These are phyloP conservation scores for Caranx ignobilis DNA, from an alignment of 2,113 vertebrate genomes.

Conservation along the genomic window DNA sequence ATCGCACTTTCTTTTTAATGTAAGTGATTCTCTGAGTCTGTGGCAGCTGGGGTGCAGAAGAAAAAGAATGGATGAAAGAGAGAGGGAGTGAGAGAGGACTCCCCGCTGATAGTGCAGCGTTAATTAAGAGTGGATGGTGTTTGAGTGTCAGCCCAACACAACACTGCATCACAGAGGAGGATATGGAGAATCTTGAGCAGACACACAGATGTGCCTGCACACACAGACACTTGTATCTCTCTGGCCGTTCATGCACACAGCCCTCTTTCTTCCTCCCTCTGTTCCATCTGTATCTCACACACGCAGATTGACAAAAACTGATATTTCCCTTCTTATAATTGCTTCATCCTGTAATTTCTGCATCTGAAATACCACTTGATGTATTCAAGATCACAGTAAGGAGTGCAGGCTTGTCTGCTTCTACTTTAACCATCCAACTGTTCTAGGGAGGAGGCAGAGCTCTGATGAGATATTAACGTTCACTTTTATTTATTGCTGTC, in stretches of 20 bases:
- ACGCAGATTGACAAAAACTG: constrained; percentile 3
- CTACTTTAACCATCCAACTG: constrained; percentile 16
- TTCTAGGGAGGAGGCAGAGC: constrained; percentile 3
- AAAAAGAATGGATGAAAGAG: constrained; percentile 69
- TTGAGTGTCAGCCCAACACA: constrained; percentile 71
- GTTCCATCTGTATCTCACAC: constrained; percentile 13
- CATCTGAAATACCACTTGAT: constrained; percentile 35
- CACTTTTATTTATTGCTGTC: background rate
- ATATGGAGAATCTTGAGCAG: constrained; percentile 36
- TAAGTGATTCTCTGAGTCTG: constrained; percentile 53
- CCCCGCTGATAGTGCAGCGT: constrained; percentile 66
- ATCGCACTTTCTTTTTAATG: constrained; percentile 51
- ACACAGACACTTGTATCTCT: background rate
- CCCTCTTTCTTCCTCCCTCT: background rate
- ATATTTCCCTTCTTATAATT: constrained; percentile 3
- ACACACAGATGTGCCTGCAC: constrained; percentile 13
- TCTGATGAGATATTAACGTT: background rate
- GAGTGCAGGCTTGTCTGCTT: background rate
- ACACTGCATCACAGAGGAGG: constrained; percentile 55
- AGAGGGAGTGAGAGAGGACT: constrained; percentile 58
- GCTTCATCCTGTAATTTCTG: constrained; percentile 10
- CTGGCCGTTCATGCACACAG: background rate
- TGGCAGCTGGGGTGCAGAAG: constrained; percentile 59
- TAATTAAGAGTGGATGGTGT: constrained; percentile 80
- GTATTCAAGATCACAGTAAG: constrained; percentile 23